Evolutionary conservation across 2,797 vertebrate genomes (phyloP).

Genomic region (Pangasius mekongensis): DNA sequence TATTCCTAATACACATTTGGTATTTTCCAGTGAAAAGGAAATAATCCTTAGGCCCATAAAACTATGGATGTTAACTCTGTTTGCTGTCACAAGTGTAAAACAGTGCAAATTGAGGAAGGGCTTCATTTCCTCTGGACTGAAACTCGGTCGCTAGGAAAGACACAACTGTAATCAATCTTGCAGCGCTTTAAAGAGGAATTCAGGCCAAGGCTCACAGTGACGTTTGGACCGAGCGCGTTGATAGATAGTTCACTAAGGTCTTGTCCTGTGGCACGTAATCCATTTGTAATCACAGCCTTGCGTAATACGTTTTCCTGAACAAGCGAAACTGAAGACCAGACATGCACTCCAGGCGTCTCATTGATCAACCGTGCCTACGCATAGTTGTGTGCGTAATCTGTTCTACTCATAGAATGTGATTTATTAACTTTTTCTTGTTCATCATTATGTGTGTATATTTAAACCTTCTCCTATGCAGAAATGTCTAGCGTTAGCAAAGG

Average conservation of each 20-base stretch:
- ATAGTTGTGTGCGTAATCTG: background rate
- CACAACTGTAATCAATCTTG: background rate
- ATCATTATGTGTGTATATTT: background rate
- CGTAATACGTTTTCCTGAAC: background rate
- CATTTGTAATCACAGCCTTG: background rate
- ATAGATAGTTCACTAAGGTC: constrained; percentile 6
- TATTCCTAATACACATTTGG: background rate
- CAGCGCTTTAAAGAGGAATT: background rate
- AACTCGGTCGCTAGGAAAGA: background rate
- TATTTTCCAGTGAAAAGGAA: background rate
- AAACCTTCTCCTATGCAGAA: background rate
- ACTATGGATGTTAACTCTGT: background rate
- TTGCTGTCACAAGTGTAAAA: background rate
- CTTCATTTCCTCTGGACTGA: background rate
- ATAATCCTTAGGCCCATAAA: background rate
- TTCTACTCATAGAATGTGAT: background rate
- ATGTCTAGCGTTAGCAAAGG: background rate
- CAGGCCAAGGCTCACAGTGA: too few relatives aligned
- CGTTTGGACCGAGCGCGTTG: background rate
- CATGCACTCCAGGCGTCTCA: background rate
- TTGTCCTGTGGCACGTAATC: background rate
- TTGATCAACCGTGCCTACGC: background rate
- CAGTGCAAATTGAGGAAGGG: background rate
- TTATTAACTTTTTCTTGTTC: background rate
- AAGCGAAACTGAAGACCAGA: constrained; percentile 23